A percentile compares a stretch with the other conserved stretches of the same genome.
Conservation (phyloP, 2,113 vertebrate genomes). For the Trachemys scripta region DNA sequence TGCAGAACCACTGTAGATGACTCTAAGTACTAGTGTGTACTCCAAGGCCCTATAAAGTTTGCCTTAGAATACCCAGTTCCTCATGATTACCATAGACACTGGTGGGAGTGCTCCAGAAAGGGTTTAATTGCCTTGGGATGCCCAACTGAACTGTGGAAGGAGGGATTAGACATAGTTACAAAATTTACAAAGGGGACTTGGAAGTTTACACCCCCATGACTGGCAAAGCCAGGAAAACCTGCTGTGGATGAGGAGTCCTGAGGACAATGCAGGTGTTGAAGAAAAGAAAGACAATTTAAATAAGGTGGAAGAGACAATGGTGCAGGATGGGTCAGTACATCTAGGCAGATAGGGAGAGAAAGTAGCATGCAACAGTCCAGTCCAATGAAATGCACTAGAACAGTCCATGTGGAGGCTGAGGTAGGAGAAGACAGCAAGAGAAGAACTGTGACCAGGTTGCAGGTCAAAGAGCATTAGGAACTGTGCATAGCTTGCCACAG, state of each 20-base stretch:
- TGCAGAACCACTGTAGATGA: neutral
- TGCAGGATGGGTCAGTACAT: no score
- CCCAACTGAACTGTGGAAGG: neutral
- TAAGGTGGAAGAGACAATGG: no score
- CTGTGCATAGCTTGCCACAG: neutral
- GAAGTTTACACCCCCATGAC: neutral
- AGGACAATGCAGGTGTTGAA: neutral
- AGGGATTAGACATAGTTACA: neutral
- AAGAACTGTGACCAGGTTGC: neutral
- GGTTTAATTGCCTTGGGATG: neutral
- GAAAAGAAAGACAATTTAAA: conserved; percentile 5
- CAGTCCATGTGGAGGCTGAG: neutral
- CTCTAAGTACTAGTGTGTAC: neutral
- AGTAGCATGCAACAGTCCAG: neutral
- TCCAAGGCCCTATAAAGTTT: neutral
- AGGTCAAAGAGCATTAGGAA: neutral
- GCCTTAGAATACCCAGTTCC: neutral
- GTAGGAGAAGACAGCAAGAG: rapidly evolving
- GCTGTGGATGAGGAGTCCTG: no score
- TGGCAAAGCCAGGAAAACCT: neutral
- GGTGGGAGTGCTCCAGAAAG: neutral
- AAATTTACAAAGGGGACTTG: neutral
- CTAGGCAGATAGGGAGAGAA: neutral
- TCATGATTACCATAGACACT: neutral
- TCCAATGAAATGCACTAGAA: neutral